Evolutionary conservation across 2,113 vertebrate species (phyloP), one percentile per base, ranked within the genome.

Genomic region (Formicarius rufipectus): DNA sequence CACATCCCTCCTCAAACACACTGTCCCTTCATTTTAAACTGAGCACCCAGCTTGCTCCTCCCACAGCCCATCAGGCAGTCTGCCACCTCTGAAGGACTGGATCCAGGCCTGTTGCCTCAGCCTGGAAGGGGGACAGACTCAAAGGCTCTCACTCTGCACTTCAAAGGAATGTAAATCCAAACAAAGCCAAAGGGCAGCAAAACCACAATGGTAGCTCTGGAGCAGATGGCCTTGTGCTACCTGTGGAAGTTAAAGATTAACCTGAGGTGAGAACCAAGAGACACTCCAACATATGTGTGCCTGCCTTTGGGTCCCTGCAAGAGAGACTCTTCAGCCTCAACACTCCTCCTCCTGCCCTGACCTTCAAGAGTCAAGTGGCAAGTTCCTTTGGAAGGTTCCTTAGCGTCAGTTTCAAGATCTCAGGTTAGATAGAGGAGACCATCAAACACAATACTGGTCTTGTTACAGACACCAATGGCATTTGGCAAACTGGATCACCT

Each of bases 381-480:
- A 67, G 13, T 9, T 76, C 49, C 24, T 77, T 45, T 71, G 15
- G 56, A 55, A 63, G 16, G 20, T 27, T 45, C 27, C 31, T 30
- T 3, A 14, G 28, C 25, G 44, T 47, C 1, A 2, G 37, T 24
- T 72, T 33, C 39, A 75, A 59, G 37, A 72, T 16, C 25, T 58
- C 66, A 45, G 56, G 9, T 35, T 14, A 59, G 39, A 14, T 2
- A 19, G 39, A 88, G 11, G n/a, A 69, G 40, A 35, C 12, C 14
- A 20, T 47, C 47, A 31, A 74, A 28, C 7, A 6, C 0, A 6
- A 19, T 39, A 21, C 6, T 42, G 3, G 53, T 30, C 44, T 68
- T 3, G 1, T 18, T 42, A 5, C 0, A 11, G 74, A n/a, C 63
- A 56, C 30, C 2, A 5, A 7, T 13, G 35, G 49, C n/a, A 69